phyloP scores from a whole-genome alignment of 2,888 invertebrate species.

The Tetrapedia diversipes region DNA sequence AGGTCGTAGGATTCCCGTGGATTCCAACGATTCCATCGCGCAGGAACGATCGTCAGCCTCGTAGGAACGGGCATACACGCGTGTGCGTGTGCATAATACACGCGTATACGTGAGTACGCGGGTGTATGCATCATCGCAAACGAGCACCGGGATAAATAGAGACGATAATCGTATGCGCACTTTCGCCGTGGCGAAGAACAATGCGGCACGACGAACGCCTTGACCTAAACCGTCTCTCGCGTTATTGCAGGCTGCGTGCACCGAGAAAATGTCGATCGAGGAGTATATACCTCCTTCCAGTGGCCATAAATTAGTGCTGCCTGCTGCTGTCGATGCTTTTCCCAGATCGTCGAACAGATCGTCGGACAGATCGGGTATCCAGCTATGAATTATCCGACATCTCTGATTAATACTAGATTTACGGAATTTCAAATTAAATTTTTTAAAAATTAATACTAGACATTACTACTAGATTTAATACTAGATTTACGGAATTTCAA shows the following conservation, averaged over 20 bases:
- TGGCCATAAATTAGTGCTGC: conserved; percentile 20
- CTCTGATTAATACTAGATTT: conserved; percentile 22
- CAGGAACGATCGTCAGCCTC: conserved; percentile 19
- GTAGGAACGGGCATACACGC: conserved; percentile 1
- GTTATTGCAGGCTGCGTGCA: not conserved
- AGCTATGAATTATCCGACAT: not conserved
- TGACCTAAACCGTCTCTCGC: conserved; percentile 62
- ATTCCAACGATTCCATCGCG: conserved; percentile 36
- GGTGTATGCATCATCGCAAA: conserved; percentile 25
- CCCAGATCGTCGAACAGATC: conserved; percentile 1
- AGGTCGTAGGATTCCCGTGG: conserved; percentile 8
- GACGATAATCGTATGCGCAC: conserved; percentile 57
- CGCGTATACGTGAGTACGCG: no score
- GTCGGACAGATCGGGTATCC: not conserved
- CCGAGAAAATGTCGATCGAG: conserved; percentile 54
- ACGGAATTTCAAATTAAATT: no score
- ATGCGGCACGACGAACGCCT: conserved; percentile 53
- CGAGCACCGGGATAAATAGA: conserved; percentile 44
- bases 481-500: no score
- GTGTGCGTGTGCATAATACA: no score
- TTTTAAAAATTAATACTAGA: no score
- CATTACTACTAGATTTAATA: no score
- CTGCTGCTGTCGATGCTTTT: conserved; percentile 4
- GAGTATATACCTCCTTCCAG: not conserved
- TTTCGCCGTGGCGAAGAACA: conserved; percentile 61